These are phyloP conservation scores for Triplophysa yarkandensis DNA, from an alignment of 2,797 vertebrate species.

Conservation along the genomic window DNA sequence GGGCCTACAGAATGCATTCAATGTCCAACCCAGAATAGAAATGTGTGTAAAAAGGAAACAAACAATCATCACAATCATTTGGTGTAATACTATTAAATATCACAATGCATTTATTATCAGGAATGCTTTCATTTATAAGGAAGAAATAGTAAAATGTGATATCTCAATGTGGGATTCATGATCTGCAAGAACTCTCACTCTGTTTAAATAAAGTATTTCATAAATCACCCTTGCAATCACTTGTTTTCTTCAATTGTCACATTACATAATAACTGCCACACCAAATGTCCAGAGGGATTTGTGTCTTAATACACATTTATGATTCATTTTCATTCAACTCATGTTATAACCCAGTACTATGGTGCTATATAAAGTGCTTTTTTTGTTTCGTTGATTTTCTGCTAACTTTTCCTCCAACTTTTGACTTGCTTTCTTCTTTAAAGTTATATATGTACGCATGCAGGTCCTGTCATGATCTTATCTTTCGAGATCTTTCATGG, in stretches of 20 bases:
- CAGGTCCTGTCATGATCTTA: slow-evolving; percentile 66
- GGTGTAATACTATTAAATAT: no score
- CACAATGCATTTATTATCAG: no score
- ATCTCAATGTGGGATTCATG: no score
- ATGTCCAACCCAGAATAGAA: not conserved
- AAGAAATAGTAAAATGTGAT: no score
- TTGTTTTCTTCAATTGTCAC: not conserved
- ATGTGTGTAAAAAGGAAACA: not conserved
- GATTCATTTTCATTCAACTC: no score
- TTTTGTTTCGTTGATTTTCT: not conserved
- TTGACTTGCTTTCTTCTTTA: slow-evolving; percentile 5
- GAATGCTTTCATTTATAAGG: no score
- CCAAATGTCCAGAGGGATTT: not conserved
- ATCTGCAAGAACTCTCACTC: no score
- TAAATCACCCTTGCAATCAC: not conserved
- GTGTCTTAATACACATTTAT: not conserved
- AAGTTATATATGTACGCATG: slow-evolving; percentile 14
- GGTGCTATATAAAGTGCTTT: not conserved
- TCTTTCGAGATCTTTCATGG: slow-evolving; percentile 64
- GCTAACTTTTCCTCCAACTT: slow-evolving; percentile 51
- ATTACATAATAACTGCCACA: not conserved
- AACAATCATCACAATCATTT: not conserved
- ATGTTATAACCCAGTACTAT: no score
- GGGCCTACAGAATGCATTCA: not conserved
- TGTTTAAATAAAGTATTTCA: not conserved